These are phyloP conservation scores for Amphipoea oculea DNA, from an alignment of 2,888 invertebrate genomes.

Conservation along the genomic window DNA sequence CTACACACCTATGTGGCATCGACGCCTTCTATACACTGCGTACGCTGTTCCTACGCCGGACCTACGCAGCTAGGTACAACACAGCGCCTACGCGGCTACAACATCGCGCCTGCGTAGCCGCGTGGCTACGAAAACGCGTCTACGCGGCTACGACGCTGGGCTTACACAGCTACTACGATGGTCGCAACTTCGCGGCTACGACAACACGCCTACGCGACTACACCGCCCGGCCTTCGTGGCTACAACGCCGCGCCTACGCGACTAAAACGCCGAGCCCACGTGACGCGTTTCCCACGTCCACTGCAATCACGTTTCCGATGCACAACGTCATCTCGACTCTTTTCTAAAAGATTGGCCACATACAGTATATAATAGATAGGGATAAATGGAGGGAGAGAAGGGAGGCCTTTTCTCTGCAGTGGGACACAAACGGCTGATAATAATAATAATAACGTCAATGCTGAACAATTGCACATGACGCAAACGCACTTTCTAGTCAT, in stretches of 20 bases:
- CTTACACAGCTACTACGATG: too few species aligned
- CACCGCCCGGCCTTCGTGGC: not conserved
- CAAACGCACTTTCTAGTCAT: not conserved
- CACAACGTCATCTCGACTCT: not conserved
- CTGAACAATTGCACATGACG: not conserved
- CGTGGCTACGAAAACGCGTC: not conserved
- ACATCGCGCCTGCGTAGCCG: too few species aligned
- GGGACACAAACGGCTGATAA: not conserved
- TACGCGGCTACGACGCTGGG: not conserved
- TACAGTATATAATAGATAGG: not conserved
- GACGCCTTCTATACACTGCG: not conserved
- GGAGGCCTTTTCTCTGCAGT: not conserved
- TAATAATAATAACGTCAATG: not conserved
- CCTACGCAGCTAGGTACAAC: not conserved
- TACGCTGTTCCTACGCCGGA: not conserved
- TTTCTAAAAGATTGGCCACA: not conserved
- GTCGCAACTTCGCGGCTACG: not conserved
- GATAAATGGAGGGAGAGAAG: too few species aligned
- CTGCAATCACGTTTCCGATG: not conserved
- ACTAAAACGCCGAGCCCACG: not conserved
- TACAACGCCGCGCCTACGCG: not conserved
- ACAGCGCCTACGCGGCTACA: not conserved
- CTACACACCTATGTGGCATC: not conserved
- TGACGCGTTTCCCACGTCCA: not conserved
- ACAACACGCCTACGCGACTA: not conserved